phyloP scores from a whole-genome alignment of 2,888 invertebrate genomes.

The Agonopterix subpropinquella region DNA sequence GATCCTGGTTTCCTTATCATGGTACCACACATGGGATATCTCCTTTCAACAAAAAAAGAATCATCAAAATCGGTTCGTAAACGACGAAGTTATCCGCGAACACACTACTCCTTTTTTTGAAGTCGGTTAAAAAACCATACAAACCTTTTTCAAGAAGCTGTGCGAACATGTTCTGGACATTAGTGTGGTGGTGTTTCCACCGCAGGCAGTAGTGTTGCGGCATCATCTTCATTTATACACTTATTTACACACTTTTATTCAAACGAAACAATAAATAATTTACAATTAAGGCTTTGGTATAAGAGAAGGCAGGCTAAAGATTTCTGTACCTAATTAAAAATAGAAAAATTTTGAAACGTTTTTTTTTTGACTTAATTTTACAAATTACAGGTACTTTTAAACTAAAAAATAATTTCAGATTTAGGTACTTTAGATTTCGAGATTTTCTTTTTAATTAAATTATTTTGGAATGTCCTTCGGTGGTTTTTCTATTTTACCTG shows the following conservation, averaged over 20 bases:
- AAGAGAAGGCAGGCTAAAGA: constrained; percentile 29
- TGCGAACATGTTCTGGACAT: constrained; percentile 92
- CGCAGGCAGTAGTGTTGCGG: constrained; percentile 93
- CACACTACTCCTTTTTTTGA: too few relatives aligned
- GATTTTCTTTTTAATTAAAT: not conserved
- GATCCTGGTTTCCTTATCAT: too few relatives aligned
- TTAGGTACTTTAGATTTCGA: constrained; percentile 13
- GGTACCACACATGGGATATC: too few relatives aligned
- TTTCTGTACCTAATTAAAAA: constrained; percentile 27
- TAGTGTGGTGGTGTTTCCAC: constrained; percentile 95
- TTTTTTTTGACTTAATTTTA: constrained; percentile 12
- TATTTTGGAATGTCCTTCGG: constrained; percentile 20
- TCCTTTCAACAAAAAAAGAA: too few relatives aligned
- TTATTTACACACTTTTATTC: not conserved
- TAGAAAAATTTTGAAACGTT: constrained; percentile 40
- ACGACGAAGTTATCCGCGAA: too few relatives aligned
- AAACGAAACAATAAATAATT: constrained; percentile 1
- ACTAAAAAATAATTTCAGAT: constrained; percentile 9
- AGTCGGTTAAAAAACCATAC: too few relatives aligned
- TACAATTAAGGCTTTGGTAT: constrained; percentile 40
- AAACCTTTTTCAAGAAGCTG: constrained; percentile 83
- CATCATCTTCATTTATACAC: constrained; percentile 71
- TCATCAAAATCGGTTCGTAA: too few relatives aligned
- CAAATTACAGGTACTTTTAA: constrained; percentile 6
- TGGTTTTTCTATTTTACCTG: constrained; percentile 18